Evolutionary conservation across 2,888 invertebrate genomes (phyloP), one percentile per base, ranked within the genome.

Genomic region (Drosophila aldrichi): DNA sequence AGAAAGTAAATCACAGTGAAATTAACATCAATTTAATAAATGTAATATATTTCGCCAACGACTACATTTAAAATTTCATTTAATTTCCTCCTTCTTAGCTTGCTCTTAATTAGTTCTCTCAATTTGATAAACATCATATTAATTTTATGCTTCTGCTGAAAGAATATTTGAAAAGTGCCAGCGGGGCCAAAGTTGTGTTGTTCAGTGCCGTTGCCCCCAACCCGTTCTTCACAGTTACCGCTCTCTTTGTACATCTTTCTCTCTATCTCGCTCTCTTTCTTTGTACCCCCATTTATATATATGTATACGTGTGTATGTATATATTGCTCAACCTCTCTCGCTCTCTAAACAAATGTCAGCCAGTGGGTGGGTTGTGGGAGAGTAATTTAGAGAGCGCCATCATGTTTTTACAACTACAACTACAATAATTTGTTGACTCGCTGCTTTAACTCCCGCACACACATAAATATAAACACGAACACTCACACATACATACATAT

Each of bases 341-440:
- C 70, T 63, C 59, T 63, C 54, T 71, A 77, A 77, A 72, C 78
- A 75, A 70, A 72, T 77, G 59, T 44, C 68, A 75, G 86, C 65
- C 74, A 84, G 89, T 86, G 79, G 85, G 79, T 87, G 77, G 89
- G 70, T 74, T 77, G 74, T 65, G 68, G 72, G 70, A 71, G 78
- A 72, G 83, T 51, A 70, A 55, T 72, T 62, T 72, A 74, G 69
- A 75, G 84, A 74, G 69, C 77, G 79, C 76, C 76, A 81, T 74
- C 67, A 74, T 81, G 70, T 88, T 86, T 79, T 86, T 77, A 86
- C 84, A 83, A 87, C 89, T 87, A 83, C 89, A 76, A 79, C 75
- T 70, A 75, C 61, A 57, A 49, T 59, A 74, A 68, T 64, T 78
- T 78, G 74, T 70, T 67, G 77, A 59, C 80, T 88, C 83, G 81